Conservation (phyloP, 1,140 invertebrate genomes). For the Lanistes nyassanus region DNA sequence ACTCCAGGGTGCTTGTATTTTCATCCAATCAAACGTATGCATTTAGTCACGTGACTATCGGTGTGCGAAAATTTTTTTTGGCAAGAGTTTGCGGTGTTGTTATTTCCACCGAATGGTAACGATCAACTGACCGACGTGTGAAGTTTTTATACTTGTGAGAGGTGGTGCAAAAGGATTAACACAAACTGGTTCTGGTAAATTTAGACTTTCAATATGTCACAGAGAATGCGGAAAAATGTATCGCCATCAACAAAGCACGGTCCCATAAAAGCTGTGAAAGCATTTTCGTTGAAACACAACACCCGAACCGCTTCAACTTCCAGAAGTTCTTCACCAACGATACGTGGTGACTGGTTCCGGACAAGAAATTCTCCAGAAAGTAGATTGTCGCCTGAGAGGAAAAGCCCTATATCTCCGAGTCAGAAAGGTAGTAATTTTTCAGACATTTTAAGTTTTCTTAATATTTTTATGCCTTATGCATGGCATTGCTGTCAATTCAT, state of each 20-base stretch:
- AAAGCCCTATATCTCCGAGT: constrained; percentile 32
- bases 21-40: constrained; percentile 20
- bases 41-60: constrained; percentile 20
- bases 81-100: neutral
- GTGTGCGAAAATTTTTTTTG: constrained; percentile 28
- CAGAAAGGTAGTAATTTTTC: constrained; percentile 15
- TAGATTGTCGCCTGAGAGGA: constrained; percentile 46
- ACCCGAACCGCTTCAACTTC: constrained; percentile 23
- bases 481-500: no score
- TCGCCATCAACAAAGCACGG: constrained; percentile 49
- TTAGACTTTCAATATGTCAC: constrained; percentile 24
- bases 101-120: neutral
- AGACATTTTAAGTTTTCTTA: no score
- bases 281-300: constrained; percentile 47
- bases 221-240: constrained; percentile 47
- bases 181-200: constrained; percentile 16
- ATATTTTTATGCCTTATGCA: no score
- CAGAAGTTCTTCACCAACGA: constrained; percentile 43
- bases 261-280: constrained; percentile 53
- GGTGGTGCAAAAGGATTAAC: constrained; percentile 3
- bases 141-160: neutral
- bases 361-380: constrained; percentile 43
- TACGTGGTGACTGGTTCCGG: constrained; percentile 29
- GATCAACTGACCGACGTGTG: neutral
- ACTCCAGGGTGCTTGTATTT: neutral